These are phyloP conservation scores for Pinctada fucata DNA, from an alignment of 2,888 invertebrate species.

Conservation along the genomic window DNA sequence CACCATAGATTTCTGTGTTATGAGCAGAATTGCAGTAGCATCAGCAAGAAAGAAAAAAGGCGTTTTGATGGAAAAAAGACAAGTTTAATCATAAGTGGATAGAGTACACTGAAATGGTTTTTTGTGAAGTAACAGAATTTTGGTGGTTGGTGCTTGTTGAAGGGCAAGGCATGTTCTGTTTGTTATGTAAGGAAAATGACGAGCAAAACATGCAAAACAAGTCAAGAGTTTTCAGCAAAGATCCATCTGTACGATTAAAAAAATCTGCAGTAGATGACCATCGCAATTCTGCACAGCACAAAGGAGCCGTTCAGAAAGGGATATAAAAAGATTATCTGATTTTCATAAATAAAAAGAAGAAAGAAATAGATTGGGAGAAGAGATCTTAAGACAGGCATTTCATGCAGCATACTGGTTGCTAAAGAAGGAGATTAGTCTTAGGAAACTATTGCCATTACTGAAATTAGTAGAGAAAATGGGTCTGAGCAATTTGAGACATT, in stretches of 20 bases:
- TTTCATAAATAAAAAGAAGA: constrained; percentile 17
- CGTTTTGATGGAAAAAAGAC: constrained; percentile 10
- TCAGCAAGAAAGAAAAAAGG: constrained; percentile 1
- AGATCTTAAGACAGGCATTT: constrained; percentile 10
- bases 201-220: constrained; percentile 17
- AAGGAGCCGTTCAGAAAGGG: constrained; percentile 10
- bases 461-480: constrained; percentile 8
- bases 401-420: constrained; percentile 25
- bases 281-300: neutral
- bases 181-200: constrained; percentile 12
- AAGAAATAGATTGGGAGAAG: constrained; percentile 3
- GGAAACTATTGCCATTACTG: constrained; percentile 8
- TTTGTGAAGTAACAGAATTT: neutral
- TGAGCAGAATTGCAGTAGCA: neutral
- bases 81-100: constrained; percentile 23
- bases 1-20: neutral
- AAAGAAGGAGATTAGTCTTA: constrained; percentile 15
- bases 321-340: neutral
- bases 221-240: constrained; percentile 7
- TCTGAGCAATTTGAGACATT: neutral
- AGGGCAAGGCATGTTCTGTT: constrained; percentile 12
- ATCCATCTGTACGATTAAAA: neutral
- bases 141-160: constrained; percentile 17
- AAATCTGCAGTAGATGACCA: neutral
- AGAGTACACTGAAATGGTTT: constrained; percentile 4